Conservation (phyloP, 2,888 invertebrate genomes). For the Teinopalpus imperialis region DNA sequence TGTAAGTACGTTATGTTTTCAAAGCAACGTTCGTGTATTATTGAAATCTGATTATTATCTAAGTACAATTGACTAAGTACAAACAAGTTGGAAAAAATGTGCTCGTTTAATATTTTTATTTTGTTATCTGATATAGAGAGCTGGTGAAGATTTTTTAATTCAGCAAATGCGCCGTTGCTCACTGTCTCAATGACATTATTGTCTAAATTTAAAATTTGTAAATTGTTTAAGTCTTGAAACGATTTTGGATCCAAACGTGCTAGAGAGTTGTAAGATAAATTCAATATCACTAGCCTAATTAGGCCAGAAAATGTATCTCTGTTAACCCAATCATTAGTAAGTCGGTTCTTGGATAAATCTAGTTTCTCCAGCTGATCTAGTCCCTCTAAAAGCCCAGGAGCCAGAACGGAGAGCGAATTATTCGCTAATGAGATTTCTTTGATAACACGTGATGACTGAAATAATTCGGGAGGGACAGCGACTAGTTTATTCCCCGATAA, state of each 20-base stretch:
- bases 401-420: constrained; percentile 89
- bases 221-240: constrained; percentile 87
- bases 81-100: constrained; percentile 87
- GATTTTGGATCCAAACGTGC: constrained; percentile 86
- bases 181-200: constrained; percentile 87
- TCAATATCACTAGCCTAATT: constrained; percentile 86
- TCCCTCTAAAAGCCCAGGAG: constrained; percentile 88
- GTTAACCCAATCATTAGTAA: constrained; percentile 89
- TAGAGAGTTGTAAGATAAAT: constrained; percentile 87
- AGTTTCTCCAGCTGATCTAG: constrained; percentile 87
- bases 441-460: constrained; percentile 86
- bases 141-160: constrained; percentile 88
- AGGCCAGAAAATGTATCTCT: constrained; percentile 89
- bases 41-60: constrained; percentile 86
- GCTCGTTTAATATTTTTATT: constrained; percentile 84
- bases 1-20: constrained; percentile 89
- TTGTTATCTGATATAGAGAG: constrained; percentile 88
- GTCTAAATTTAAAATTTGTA: constrained; percentile 89
- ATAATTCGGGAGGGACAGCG: constrained; percentile 89
- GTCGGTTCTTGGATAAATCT: constrained; percentile 87
- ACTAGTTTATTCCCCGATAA: constrained; percentile 90
- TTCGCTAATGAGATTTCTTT: constrained; percentile 88
- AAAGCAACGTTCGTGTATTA: constrained; percentile 86
- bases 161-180: constrained; percentile 87
- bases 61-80: constrained; percentile 87